Percentiles rank a stretch among this genome's conserved stretches.
phyloP scores from a whole-genome alignment of 2,797 vertebrate species.

The Gouania willdenowi region DNA sequence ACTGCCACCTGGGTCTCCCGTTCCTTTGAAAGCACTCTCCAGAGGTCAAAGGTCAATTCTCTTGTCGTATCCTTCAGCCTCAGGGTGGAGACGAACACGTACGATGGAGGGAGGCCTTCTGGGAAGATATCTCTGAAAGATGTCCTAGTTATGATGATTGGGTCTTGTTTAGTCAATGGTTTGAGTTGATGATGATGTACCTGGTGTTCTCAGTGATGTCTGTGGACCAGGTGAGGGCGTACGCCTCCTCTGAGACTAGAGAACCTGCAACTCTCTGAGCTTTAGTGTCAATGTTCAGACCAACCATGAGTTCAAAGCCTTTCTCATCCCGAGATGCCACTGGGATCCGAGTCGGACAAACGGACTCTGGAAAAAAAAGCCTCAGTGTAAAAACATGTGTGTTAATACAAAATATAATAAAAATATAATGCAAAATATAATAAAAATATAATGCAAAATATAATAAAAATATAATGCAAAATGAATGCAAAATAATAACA shows the following conservation, averaged over 20 bases:
- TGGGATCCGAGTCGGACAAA: constrained; percentile 80
- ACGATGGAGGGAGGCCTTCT: constrained; percentile 82
- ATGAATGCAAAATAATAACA: no score
- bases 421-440: no score
- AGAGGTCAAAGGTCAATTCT: constrained; percentile 70
- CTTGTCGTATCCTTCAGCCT: constrained; percentile 60
- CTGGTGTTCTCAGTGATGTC: constrained; percentile 79
- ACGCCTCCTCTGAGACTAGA: constrained; percentile 69
- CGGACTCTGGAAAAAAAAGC: constrained; percentile 68
- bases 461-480: no score
- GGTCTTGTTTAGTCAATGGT: accelerated
- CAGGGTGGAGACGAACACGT: constrained; percentile 79
- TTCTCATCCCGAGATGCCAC: constrained; percentile 81
- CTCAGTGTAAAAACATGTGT: no score
- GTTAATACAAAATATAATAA: no score
- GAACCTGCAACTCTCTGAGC: constrained; percentile 73
- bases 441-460: no score
- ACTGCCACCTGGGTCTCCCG: constrained; percentile 71
- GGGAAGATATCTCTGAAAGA: constrained; percentile 77
- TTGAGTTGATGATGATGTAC: no score
- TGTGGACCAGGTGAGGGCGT: constrained; percentile 44
- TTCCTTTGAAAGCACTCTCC: constrained; percentile 76
- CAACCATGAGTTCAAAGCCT: constrained; percentile 79
- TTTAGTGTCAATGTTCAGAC: constrained; percentile 76
- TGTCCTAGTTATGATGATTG: not conserved